These are phyloP conservation scores for Tillus elongatus DNA, from an alignment of 2,888 invertebrate species.

Conservation along the genomic window DNA sequence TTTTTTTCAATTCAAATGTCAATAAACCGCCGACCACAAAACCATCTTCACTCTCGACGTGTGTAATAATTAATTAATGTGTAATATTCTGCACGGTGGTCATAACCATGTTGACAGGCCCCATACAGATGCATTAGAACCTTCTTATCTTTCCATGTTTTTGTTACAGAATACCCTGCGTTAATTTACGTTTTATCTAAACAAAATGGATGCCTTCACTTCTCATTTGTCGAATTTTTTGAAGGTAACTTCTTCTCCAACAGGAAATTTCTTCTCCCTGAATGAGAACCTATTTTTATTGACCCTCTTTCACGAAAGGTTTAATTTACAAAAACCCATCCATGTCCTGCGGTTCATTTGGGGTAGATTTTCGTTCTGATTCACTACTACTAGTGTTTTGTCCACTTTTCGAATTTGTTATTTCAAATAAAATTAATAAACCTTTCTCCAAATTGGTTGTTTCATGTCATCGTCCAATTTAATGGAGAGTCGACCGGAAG, in stretches of 20 bases:
- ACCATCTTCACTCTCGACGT: background rate
- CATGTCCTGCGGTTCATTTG: too few relatives aligned
- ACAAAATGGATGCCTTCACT: background rate
- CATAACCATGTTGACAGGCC: background rate
- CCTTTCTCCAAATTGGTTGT: too few relatives aligned
- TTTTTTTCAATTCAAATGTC: background rate
- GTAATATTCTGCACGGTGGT: background rate
- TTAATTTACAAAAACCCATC: too few relatives aligned
- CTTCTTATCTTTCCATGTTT: background rate
- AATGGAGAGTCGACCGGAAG: too few relatives aligned
- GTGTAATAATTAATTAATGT: background rate
- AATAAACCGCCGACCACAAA: constrained; percentile 5
- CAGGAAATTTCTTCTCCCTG: background rate
- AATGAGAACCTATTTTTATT: too few relatives aligned
- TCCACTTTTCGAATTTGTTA: too few relatives aligned
- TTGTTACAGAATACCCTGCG: background rate
- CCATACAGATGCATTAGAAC: background rate
- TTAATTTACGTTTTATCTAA: background rate
- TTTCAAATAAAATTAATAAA: too few relatives aligned
- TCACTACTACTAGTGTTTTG: too few relatives aligned
- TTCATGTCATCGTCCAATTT: too few relatives aligned
- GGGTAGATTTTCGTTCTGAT: too few relatives aligned
- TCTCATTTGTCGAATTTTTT: background rate
- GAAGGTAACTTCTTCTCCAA: background rate
- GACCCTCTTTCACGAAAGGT: too few relatives aligned